Evolutionary conservation across 2,888 invertebrate species (phyloP).

Genomic region (Scelioninae gen. 1): DNA sequence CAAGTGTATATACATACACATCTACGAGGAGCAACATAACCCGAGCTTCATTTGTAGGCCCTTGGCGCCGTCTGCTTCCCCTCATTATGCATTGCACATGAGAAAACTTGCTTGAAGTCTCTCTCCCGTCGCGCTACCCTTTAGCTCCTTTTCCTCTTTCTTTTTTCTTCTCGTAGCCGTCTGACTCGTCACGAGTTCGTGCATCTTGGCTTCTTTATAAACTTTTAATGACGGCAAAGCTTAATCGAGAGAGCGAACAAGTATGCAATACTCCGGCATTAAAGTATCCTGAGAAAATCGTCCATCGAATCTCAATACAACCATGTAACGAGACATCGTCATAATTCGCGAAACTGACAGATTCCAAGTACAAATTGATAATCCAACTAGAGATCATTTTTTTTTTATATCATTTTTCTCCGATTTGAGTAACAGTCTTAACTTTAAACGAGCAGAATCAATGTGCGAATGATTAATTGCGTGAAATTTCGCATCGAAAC

Average conservation of each 20-base stretch:
- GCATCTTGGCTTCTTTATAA: conserved; percentile 83
- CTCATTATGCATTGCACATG: conserved; percentile 85
- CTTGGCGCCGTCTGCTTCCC: conserved; percentile 81
- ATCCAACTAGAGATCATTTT: conserved; percentile 44
- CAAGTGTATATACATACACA: conserved; percentile 29
- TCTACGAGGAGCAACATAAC: conserved; percentile 51
- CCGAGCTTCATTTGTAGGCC: conserved; percentile 82
- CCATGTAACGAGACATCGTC: conserved; percentile 63
- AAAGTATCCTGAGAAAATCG: conserved; percentile 76
- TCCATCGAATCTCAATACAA: conserved; percentile 80
- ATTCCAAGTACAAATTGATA: conserved; percentile 54
- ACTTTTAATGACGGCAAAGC: conserved; percentile 84
- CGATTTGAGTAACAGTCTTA: too few relatives aligned
- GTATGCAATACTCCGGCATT: conserved; percentile 73
- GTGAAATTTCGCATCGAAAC: too few relatives aligned
- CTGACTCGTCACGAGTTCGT: conserved; percentile 75
- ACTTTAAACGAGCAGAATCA: too few relatives aligned
- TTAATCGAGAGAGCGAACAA: conserved; percentile 81
- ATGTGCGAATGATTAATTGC: too few relatives aligned
- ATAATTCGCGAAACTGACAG: conserved; percentile 51
- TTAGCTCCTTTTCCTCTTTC: conserved; percentile 79
- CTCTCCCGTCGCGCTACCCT: conserved; percentile 79
- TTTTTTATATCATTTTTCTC: too few relatives aligned
- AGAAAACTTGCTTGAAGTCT: conserved; percentile 83
- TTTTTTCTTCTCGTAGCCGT: conserved; percentile 68